These are phyloP conservation scores for Pogonognathellus flavescens DNA, from an alignment of 1,140 invertebrate genomes.

Conservation along the genomic window DNA sequence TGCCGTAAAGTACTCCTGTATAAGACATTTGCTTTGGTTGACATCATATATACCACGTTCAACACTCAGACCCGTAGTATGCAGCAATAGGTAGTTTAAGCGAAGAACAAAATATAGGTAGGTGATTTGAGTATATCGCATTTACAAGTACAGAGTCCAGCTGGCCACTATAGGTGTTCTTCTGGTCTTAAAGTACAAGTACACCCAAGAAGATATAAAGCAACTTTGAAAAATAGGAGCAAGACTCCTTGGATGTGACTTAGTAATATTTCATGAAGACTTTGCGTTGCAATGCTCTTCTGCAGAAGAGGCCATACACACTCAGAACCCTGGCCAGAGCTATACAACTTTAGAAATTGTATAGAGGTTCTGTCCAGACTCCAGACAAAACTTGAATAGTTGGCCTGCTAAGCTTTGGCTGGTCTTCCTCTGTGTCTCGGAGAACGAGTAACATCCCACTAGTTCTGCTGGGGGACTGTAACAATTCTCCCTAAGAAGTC, in stretches of 20 bases:
- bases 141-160: too few relatives aligned
- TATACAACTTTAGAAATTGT: not conserved
- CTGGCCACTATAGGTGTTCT: too few relatives aligned
- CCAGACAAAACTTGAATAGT: not conserved
- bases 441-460: not conserved
- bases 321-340: too few relatives aligned
- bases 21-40: too few relatives aligned
- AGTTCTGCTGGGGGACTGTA: slow-evolving; percentile 30
- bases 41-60: too few relatives aligned
- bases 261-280: slow-evolving; percentile 51
- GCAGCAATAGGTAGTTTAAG: too few relatives aligned
- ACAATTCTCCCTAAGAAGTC: slow-evolving; percentile 26
- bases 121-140: too few relatives aligned
- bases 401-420: slow-evolving; percentile 19
- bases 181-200: not conserved
- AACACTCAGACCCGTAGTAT: too few relatives aligned
- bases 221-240: slow-evolving; percentile 51
- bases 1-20: too few relatives aligned
- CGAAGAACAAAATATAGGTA: too few relatives aligned
- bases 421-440: not conserved
- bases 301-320: not conserved
- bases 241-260: slow-evolving; percentile 48
- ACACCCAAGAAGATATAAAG: not conserved
- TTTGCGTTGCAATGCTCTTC: not conserved
- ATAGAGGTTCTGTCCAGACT: not conserved